These are phyloP conservation scores for Eidolon helvum DNA, from an alignment of 2,113 vertebrate genomes.

Conservation along the genomic window DNA sequence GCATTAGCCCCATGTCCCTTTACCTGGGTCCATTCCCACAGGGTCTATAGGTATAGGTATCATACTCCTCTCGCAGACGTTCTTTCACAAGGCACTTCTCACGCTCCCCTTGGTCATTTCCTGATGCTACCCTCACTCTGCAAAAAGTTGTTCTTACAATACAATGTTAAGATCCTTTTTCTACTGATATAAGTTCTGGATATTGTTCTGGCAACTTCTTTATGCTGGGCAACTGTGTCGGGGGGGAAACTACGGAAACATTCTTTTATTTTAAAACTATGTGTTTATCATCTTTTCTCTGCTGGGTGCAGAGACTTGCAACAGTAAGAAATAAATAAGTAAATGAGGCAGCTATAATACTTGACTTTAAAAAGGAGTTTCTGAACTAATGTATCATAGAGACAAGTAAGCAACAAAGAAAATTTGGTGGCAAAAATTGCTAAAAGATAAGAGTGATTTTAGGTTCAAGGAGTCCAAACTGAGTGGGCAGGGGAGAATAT, in stretches of 20 bases:
- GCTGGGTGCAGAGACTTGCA: background rate
- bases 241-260: background rate
- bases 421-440: background rate
- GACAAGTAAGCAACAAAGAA: background rate
- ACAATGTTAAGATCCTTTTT: background rate
- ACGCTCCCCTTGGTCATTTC: background rate
- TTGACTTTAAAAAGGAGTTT: background rate
- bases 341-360: background rate
- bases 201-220: background rate
- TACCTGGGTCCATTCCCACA: background rate
- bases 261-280: background rate
- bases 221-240: background rate
- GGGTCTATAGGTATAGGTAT: no score
- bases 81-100: background rate
- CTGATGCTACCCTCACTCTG: background rate
- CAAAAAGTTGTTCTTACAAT: background rate
- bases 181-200: background rate
- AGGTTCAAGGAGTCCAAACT: background rate
- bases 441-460: background rate
- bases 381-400: background rate
- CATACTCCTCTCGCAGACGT: accelerated
- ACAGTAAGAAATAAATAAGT: background rate
- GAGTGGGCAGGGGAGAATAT: background rate
- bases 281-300: background rate
- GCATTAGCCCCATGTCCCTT: background rate